Evolutionary conservation across 2,888 invertebrate genomes (phyloP), one percentile per base, ranked within the genome.

Genomic region (Drosophila rellima): DNA sequence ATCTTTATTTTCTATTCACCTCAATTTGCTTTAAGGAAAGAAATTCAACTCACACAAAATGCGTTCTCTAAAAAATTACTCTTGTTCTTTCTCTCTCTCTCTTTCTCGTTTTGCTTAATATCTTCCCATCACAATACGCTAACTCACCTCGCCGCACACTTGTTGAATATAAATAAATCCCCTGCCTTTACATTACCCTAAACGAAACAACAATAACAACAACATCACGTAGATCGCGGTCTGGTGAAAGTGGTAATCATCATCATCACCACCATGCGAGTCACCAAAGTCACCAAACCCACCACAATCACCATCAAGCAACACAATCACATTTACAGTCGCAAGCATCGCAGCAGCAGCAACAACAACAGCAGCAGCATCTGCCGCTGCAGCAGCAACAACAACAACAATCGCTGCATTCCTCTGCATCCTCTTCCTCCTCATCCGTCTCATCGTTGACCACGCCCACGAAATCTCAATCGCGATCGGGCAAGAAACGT

Each of bases 401-500:
- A 23, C 89, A 86, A 45, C 80, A 82, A 26, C 79, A 70, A 56
- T 37, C 68, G 50, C n/a, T 66, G 65, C 68, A 52, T 13, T 51
- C 65, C 44, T 56, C 70, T 15, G 35, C 68, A 23, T 47, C 35
- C 20, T 17, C 44, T 18, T 56, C 71, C 35, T 51, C 76, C 35
- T 42, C 82, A 15, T 37, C 73, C 37, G 54, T 47, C 31, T 33
- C 69, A 23, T 35, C 76, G 15, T 31, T 65, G 52, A 60, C 51
- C 70, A 56, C 82, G 75, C 65, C 83, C 76, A 73, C 64, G 74
- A 80, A 78, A 29, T 63, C 80, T 2, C 90, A 82, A 52, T 91
- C 92, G 7, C 88, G 92, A 37, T 92, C 92, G 45, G 91, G 92
- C 48, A 92, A 92, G 70, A 92, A 92, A 59, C 90, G 92, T n/a